phyloP scores from a whole-genome alignment of 2,888 invertebrate species.

The Drosophila ustulata region DNA sequence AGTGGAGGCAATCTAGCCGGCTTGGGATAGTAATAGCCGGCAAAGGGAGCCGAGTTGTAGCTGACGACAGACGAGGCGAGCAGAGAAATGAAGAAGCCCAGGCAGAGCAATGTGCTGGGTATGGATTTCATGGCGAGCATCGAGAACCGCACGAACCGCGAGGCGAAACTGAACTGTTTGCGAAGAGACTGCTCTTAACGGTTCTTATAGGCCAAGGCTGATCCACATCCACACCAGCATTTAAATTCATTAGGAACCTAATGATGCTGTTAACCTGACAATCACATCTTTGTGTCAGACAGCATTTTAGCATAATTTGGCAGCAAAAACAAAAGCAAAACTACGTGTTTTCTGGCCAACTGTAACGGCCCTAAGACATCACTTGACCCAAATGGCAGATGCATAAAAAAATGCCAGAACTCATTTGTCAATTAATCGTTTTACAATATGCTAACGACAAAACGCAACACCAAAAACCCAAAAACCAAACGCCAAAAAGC shows the following conservation, averaged over 20 bases:
- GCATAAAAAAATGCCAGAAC: conserved; percentile 40
- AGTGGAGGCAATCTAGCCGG: conserved; percentile 46
- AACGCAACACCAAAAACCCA: too few relatives aligned
- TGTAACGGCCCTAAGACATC: conserved; percentile 46
- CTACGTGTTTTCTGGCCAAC: not conserved
- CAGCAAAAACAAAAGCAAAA: not conserved
- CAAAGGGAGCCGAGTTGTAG: conserved; percentile 57
- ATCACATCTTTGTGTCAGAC: conserved; percentile 55
- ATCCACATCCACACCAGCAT: conserved; percentile 1
- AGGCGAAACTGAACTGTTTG: conserved; percentile 63
- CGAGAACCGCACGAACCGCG: conserved; percentile 61
- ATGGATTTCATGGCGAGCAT: conserved; percentile 52
- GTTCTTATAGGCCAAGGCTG: conserved; percentile 73
- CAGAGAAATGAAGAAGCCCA: conserved; percentile 26
- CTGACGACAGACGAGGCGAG: conserved; percentile 28
- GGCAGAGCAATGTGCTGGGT: conserved; percentile 20
- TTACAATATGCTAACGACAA: conserved; percentile 34
- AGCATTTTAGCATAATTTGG: conserved; percentile 56
- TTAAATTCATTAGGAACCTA: conserved; percentile 37
- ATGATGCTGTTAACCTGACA: conserved; percentile 56
- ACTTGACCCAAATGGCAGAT: conserved; percentile 59
- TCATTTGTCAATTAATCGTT: conserved; percentile 65
- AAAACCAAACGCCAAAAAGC: conserved; percentile 5
- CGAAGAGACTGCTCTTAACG: conserved; percentile 51
- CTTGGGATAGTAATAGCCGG: conserved; percentile 63